A percentile compares a stretch with the other conserved stretches of the same genome.
These are phyloP conservation scores for Propithecus deckenii DNA, from an alignment of 2,797 vertebrate genomes.

Conservation along the genomic window DNA sequence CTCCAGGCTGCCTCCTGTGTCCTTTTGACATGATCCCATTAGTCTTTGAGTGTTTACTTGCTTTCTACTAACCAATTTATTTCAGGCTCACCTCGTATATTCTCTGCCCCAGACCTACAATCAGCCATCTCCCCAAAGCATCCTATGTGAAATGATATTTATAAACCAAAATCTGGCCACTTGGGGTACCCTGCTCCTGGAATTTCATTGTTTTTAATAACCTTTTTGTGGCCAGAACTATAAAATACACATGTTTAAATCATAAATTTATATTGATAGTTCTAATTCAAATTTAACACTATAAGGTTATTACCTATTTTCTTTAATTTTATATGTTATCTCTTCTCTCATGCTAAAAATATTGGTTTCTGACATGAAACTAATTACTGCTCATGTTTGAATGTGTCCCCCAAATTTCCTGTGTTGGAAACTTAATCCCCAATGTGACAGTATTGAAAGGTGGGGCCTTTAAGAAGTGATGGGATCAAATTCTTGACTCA, in stretches of 20 bases:
- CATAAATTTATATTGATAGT: neutral
- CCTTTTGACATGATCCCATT: neutral
- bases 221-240: neutral
- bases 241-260: neutral
- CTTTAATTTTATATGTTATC: neutral
- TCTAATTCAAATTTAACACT: neutral
- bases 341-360: neutral
- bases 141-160: neutral
- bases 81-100: neutral
- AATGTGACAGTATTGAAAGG: neutral
- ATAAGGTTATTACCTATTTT: neutral
- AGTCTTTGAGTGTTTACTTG: neutral
- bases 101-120: neutral
- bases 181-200: neutral
- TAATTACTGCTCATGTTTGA: neutral
- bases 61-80: neutral
- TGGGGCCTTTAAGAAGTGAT: neutral
- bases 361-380: neutral
- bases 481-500: neutral
- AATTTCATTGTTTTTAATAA: neutral
- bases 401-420: neutral
- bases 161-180: neutral
- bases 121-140: neutral
- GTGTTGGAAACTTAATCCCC: neutral
- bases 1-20: neutral